Conservation (phyloP, 30 jellyfish, hydroid and myxozoan species). For the Nemopilema nomurai region DNA sequence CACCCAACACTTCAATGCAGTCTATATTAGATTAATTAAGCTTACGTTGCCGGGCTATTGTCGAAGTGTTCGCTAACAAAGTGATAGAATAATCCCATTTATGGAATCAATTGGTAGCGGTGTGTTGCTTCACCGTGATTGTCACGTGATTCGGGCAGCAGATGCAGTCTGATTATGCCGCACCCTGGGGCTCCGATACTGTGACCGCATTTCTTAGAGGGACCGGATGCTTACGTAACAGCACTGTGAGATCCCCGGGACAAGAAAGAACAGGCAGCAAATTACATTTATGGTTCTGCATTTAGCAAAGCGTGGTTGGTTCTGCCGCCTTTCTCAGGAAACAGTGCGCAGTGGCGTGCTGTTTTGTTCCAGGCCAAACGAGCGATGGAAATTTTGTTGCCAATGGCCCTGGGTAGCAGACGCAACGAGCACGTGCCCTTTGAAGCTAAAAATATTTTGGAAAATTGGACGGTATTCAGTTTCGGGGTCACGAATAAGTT, state of each 20-base stretch:
- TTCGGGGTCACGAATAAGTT: too few relatives aligned
- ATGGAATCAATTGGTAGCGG: conserved; percentile 21
- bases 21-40: conserved; percentile 33
- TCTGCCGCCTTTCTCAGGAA: neutral
- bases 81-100: conserved; percentile 10
- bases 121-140: conserved; percentile 36
- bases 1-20: neutral
- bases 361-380: neutral
- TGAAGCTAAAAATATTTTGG: too few relatives aligned
- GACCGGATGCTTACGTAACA: neutral
- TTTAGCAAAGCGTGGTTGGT: neutral
- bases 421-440: too few relatives aligned
- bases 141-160: conserved; percentile 27
- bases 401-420: too few relatives aligned
- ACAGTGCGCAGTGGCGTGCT: neutral
- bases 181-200: conserved; percentile 33
- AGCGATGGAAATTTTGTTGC: neutral
- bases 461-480: too few relatives aligned
- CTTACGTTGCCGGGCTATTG: conserved; percentile 43
- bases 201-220: neutral
- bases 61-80: neutral
- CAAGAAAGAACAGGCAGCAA: neutral
- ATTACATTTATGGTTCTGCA: neutral
- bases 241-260: neutral
- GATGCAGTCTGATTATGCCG: conserved; percentile 18